These are phyloP conservation scores for Ceratothoa steindachneri DNA, from an alignment of 2,888 invertebrate species.

Conservation along the genomic window DNA sequence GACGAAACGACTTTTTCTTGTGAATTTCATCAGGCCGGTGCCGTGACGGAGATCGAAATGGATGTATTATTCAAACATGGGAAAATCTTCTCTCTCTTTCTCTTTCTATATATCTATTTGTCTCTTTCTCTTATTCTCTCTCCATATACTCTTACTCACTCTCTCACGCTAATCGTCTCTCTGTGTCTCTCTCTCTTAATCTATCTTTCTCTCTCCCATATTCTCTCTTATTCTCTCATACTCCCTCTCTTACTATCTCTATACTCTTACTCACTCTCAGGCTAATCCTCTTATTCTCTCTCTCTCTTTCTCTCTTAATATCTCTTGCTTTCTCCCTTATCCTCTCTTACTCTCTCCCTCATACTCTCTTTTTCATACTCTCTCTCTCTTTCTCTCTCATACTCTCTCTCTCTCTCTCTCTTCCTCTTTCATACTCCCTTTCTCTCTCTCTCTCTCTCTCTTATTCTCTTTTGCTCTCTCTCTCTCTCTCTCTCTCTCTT, in stretches of 20 bases:
- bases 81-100: too few relatives aligned
- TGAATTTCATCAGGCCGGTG: too few relatives aligned
- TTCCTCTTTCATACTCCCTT: background rate
- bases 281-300: background rate
- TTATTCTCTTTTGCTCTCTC: background rate
- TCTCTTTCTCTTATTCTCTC: too few relatives aligned
- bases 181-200: background rate
- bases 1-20: too few relatives aligned
- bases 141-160: too few relatives aligned
- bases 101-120: too few relatives aligned
- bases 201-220: background rate
- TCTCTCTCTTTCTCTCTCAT: slow-evolving; percentile 4
- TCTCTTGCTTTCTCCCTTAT: background rate
- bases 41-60: too few relatives aligned
- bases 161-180: background rate
- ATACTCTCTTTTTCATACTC: background rate
- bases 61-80: too few relatives aligned
- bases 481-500: background rate
- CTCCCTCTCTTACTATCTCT: too few relatives aligned
- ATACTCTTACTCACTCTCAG: background rate
- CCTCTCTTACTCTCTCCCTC: background rate
- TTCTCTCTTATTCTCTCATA: background rate
- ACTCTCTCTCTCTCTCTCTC: slow-evolving; percentile 7
- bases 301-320: background rate
- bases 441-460: background rate